phyloP scores from a whole-genome alignment of 2,113 vertebrate genomes.

The Toxotes jaculatrix region DNA sequence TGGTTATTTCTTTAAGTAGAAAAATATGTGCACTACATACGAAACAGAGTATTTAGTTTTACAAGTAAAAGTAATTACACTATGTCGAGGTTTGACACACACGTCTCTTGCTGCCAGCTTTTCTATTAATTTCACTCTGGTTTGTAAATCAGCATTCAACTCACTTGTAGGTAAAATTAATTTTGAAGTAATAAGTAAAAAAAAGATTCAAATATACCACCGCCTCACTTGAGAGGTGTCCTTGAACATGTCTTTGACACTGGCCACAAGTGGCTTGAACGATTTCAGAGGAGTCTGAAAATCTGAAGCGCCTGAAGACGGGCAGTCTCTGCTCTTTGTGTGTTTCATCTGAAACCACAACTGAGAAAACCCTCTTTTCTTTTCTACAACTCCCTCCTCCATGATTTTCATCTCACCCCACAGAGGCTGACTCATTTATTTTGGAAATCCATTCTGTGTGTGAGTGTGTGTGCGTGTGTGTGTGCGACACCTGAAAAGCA shows the following conservation, averaged over 20 bases:
- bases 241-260: slow-evolving; percentile 8
- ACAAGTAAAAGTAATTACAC: no score
- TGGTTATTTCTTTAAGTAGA: no score
- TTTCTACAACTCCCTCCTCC: background rate
- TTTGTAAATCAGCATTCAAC: background rate
- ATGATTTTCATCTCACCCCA: background rate
- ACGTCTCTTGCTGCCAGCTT: background rate
- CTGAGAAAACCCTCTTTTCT: background rate
- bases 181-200: background rate
- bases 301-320: background rate
- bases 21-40: no score
- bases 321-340: background rate
- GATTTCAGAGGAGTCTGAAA: background rate
- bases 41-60: no score
- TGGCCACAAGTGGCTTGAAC: background rate
- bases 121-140: background rate
- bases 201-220: background rate
- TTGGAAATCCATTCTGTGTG: no score
- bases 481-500: no score
- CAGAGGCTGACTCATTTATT: background rate
- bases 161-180: no score
- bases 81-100: no score
- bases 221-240: background rate
- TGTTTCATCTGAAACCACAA: background rate
- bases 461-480: no score